These are phyloP conservation scores for Cisticola juncidis DNA, from an alignment of 2,113 vertebrate genomes.

Conservation along the genomic window DNA sequence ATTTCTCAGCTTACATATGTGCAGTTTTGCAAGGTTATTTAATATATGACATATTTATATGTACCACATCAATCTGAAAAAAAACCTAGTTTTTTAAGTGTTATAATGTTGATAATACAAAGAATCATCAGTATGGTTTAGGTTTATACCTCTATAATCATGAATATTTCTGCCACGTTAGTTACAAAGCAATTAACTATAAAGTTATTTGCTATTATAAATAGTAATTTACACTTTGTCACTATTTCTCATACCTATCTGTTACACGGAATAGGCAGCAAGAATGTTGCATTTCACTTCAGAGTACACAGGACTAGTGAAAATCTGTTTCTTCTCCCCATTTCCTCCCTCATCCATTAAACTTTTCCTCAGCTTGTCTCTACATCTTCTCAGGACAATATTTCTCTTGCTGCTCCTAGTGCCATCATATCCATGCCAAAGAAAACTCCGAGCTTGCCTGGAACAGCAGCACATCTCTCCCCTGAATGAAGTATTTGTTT, in stretches of 20 bases:
- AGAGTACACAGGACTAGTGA: neutral
- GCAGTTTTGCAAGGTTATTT: neutral
- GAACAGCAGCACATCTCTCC: neutral
- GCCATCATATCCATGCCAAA: neutral
- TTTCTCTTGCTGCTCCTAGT: neutral
- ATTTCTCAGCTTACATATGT: neutral
- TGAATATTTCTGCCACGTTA: neutral
- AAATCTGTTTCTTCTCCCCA: neutral
- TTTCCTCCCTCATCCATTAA: neutral
- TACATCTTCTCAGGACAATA: rapidly evolving
- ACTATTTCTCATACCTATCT: neutral
- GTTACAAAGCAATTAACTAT: neutral
- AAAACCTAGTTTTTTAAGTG: neutral
- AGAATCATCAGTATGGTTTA: neutral
- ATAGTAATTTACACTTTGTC: neutral
- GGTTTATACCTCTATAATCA: neutral
- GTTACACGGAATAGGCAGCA: neutral
- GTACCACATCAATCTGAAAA: neutral
- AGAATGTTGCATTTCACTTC: neutral
- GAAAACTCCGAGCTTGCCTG: neutral
- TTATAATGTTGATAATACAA: neutral
- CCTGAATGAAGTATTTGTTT: neutral
- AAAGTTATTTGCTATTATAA: neutral
- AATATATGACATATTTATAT: neutral
- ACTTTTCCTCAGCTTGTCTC: neutral